Conservation (phyloP, 2,113 vertebrate genomes). For the Podarcis muralis region DNA sequence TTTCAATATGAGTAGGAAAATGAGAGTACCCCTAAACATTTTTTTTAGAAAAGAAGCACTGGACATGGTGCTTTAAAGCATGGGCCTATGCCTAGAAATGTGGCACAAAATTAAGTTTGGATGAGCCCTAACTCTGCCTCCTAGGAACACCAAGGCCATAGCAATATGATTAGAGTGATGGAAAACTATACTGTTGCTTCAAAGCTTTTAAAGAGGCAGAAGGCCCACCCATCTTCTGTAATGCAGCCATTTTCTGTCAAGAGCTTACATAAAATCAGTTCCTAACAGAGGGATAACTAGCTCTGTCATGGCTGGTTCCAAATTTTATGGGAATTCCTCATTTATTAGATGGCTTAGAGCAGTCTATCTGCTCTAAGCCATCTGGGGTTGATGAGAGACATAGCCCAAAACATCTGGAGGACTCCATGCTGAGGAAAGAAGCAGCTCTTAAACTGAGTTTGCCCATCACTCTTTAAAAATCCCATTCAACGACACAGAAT, state of each 20-base stretch:
- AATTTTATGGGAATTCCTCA: not conserved
- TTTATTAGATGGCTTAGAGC: not conserved
- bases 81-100: too few relatives aligned
- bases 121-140: too few relatives aligned
- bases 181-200: not conserved
- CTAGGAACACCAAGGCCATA: too few relatives aligned
- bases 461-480: not conserved
- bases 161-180: not conserved
- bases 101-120: too few relatives aligned
- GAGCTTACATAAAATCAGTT: not conserved
- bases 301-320: not conserved
- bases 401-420: too few relatives aligned
- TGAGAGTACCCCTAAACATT: too few relatives aligned
- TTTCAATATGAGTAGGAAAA: too few relatives aligned
- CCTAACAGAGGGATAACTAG: not conserved
- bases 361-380: not conserved
- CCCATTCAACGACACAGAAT: not conserved
- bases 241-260: not conserved
- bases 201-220: not conserved
- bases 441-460: not conserved
- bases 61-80: too few relatives aligned
- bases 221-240: not conserved
- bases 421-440: too few relatives aligned
- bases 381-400: too few relatives aligned
- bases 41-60: too few relatives aligned